A percentile compares a stretch with the other conserved stretches of the same genome.
Evolutionary conservation across 2,797 vertebrate genomes (phyloP).

Genomic region (Rhincodon typus): DNA sequence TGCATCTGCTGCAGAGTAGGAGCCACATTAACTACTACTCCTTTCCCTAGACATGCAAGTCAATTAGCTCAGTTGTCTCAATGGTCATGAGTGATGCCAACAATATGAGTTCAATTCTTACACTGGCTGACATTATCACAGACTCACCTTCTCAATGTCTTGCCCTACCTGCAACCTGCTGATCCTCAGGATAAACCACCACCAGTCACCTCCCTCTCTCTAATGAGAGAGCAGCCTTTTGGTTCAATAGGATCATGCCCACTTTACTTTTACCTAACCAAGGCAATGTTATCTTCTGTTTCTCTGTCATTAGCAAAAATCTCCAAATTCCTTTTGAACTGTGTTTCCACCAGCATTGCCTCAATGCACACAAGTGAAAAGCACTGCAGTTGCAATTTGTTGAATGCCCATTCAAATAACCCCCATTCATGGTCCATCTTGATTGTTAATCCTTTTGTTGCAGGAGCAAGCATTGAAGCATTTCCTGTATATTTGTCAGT

Average conservation of each 20-base stretch:
- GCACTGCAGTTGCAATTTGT: neutral
- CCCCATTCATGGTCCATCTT: neutral
- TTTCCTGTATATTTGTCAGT: neutral
- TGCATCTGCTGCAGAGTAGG: neutral
- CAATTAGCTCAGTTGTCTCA: no score
- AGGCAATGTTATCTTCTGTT: neutral
- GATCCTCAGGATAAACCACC: no score
- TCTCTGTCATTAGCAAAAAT: neutral
- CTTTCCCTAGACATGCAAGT: no score
- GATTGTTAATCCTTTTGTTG: neutral
- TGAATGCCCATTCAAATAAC: neutral
- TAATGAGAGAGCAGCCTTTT: no score
- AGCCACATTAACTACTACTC: neutral
- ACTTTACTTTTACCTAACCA: neutral
- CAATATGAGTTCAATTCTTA: no score
- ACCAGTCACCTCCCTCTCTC: no score
- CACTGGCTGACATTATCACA: no score
- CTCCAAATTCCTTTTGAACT: neutral
- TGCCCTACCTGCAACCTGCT: no score
- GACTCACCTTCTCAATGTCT: no score
- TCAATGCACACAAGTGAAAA: neutral
- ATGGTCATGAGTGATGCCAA: no score
- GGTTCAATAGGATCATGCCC: no score
- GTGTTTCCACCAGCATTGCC: neutral
- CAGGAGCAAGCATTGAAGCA: neutral